These are phyloP conservation scores for Pachydiplax longipennis DNA, from an alignment of 2,888 invertebrate species.

Conservation along the genomic window DNA sequence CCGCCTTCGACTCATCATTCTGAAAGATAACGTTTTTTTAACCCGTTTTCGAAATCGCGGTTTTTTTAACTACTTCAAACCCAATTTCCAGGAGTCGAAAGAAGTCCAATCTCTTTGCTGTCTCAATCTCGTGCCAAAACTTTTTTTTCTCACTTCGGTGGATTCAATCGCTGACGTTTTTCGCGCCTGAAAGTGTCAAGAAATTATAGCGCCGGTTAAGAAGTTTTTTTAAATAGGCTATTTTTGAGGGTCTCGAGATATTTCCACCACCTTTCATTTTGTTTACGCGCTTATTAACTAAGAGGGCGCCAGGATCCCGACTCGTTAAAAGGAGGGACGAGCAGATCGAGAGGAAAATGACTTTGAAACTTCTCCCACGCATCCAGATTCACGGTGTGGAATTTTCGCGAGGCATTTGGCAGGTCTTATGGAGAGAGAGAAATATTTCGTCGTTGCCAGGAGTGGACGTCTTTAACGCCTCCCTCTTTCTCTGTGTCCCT, in stretches of 20 bases:
- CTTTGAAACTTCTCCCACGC: background rate
- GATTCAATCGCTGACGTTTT: background rate
- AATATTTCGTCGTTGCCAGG: background rate
- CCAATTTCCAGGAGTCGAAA: background rate
- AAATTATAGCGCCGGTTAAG: background rate
- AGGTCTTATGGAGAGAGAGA: background rate
- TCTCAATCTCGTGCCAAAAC: background rate
- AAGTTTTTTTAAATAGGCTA: background rate
- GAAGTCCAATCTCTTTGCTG: background rate
- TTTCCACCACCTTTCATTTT: background rate
- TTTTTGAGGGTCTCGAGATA: background rate
- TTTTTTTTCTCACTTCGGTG: background rate
- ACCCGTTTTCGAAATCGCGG: background rate
- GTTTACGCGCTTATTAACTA: background rate
- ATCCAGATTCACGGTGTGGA: background rate
- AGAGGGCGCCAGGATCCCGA: background rate
- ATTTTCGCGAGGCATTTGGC: background rate
- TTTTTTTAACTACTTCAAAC: background rate
- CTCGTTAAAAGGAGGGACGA: background rate
- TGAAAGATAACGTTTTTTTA: background rate
- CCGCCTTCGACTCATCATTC: no score
- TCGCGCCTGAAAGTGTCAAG: background rate
- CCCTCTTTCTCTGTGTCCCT: background rate
- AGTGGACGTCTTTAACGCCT: background rate
- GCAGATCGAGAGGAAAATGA: background rate